Evolutionary conservation across 53 echinoderm and acorn worm species (phyloP), one percentile per base, ranked within the genome.

Genomic region (Arbacia lixula): DNA sequence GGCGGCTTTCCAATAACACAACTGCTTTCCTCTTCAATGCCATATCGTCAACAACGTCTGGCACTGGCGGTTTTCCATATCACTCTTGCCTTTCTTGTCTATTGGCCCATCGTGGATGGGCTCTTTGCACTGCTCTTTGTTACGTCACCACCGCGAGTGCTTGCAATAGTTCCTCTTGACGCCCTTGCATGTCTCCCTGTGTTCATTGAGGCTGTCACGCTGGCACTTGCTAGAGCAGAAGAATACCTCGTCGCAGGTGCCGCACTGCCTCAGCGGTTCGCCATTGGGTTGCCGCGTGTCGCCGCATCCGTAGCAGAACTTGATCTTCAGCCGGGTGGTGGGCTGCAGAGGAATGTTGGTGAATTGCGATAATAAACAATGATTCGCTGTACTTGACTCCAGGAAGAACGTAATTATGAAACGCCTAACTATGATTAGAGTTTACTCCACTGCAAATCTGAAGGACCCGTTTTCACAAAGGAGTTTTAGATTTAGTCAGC

Each of bases 291-390:
- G 46, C 5, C 24, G n/a, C 4, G 63, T 81, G 34, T 81, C 82
- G 11, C 82, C 82, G 20, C 82, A 81, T 4, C 41, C 82, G 17
- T 63, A 32, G 17, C 82, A 81, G 50, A 81, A 81, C 34, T 81
- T 81, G 62, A 63, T 64, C 64, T 81, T 81, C 50, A 62, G 22
- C n/a, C 63, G 82, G 19, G 82, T 81, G 11, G 82, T 81, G n/a
- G 82, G 82, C 82, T 81, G 20, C 5, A 46, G 22, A 46, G 16
- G 20, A 40, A n/a, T 21, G 38, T 12, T 27, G 40, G 33, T n/a
- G n/a, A n/a, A n/a, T n/a, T n/a, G n/a, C n/a, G n/a, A n/a, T n/a
- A n/a, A n/a, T n/a, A n/a, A n/a, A n/a, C n/a, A n/a, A n/a, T n/a
- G n/a, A n/a, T n/a, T n/a, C n/a, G n/a, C n/a, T n/a, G n/a, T n/a